These are phyloP conservation scores for Lepisosteus oculatus DNA, from an alignment of 2,113 vertebrate species.

Conservation along the genomic window DNA sequence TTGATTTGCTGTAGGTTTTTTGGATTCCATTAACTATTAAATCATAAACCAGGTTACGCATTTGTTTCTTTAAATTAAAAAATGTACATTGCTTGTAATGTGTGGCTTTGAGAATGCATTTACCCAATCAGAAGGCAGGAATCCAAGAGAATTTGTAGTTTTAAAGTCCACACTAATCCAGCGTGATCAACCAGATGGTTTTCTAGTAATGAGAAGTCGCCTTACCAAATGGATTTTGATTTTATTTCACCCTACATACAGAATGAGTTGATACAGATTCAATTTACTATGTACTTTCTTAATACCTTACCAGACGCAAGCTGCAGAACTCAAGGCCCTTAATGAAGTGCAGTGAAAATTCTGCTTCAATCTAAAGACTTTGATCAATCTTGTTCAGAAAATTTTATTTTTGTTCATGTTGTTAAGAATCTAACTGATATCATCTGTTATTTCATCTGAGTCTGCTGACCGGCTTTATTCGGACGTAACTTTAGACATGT, in stretches of 20 bases:
- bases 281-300: slow-evolving; percentile 60
- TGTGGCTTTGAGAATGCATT: slow-evolving; percentile 42
- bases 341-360: slow-evolving; percentile 56
- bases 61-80: slow-evolving; percentile 47
- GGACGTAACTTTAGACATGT: slow-evolving; percentile 30
- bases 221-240: slow-evolving; percentile 63
- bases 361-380: slow-evolving; percentile 51
- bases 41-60: slow-evolving; percentile 46
- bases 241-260: slow-evolving; percentile 47
- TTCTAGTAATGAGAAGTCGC: slow-evolving; percentile 52
- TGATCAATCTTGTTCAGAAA: slow-evolving; percentile 59
- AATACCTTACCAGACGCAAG: slow-evolving; percentile 60
- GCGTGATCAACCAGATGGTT: slow-evolving; percentile 57
- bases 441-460: slow-evolving; percentile 58
- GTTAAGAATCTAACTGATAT: slow-evolving; percentile 63
- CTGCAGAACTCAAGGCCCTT: slow-evolving; percentile 63
- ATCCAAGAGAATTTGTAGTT: slow-evolving; percentile 45
- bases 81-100: slow-evolving; percentile 48
- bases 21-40: slow-evolving; percentile 52
- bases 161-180: slow-evolving; percentile 61
- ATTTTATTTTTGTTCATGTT: slow-evolving; percentile 43
- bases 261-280: slow-evolving; percentile 50
- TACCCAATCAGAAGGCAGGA: slow-evolving; percentile 35
- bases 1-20: no score
- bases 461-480: slow-evolving; percentile 61